Conservation (phyloP, 2,113 vertebrate species). For the Scomber colias region DNA sequence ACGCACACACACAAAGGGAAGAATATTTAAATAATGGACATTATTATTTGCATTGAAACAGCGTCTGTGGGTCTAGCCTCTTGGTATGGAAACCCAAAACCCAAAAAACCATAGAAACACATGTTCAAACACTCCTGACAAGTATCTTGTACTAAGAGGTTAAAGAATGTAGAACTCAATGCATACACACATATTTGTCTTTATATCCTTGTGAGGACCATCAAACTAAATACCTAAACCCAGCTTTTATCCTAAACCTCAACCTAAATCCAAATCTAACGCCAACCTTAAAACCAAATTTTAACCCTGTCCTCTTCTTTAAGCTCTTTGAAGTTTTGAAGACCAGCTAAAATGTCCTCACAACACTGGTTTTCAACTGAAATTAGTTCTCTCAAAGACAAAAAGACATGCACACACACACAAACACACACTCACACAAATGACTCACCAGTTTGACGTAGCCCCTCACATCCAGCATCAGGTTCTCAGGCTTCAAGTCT, state of each 20-base stretch:
- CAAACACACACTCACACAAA: neutral
- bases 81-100: neutral
- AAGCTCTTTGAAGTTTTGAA: no score
- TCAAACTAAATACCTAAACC: no score
- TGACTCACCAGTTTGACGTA: conserved; percentile 87
- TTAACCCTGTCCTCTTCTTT: no score
- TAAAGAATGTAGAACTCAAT: neutral
- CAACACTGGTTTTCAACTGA: no score
- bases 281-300: no score
- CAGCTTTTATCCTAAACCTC: no score
- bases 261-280: no score
- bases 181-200: neutral
- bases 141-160: neutral
- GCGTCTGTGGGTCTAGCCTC: neutral
- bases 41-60: no score
- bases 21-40: no score
- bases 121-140: neutral
- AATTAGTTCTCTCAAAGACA: no score
- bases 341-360: no score
- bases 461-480: conserved; percentile 86
- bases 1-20: neutral
- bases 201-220: no score
- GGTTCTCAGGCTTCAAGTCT: conserved; percentile 91
- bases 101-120: neutral
- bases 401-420: neutral